Evolutionary conservation across 53 echinoderm and acorn worm species (phyloP), one percentile per base, ranked within the genome.

Genomic region (Hippasteria phrygiana): DNA sequence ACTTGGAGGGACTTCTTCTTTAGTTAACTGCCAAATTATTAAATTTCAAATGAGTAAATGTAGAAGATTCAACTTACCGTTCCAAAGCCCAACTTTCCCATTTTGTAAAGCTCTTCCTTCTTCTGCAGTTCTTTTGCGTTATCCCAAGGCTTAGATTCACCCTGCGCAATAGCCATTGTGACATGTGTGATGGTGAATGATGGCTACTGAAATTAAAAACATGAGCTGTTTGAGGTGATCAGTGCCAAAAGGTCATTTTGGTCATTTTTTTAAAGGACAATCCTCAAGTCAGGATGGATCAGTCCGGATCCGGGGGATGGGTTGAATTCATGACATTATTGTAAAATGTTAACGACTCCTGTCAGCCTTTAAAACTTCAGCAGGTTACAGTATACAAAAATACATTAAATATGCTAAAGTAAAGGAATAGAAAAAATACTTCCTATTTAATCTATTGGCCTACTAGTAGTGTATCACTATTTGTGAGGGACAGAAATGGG

Each of bases 51-150:
- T 14, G 27, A 46, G 11, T 9, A 41, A 35, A 38, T 66, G 12
- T 28, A 35, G 24, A 26, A 40, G 22, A 31, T 37, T n/a, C 5
- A 28, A 94, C 95, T 94, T 90, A 94, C 95, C 31, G 92, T 88
- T 67, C 92, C 91, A 94, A 90, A 94, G 29, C 89, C 64, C 2
- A 92, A 62, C 70, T 90, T 94, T 65, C 87, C 83, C 33, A 94
- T 83, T 17, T 89, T 69, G 71, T 91, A 94, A 9, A 94, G 88
- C 20, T 70, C 88, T 43, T 93, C 63, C 32, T 83, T 93, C 47
- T 76, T 89, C 63, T 88, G 88, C 13, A 64, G 77, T 28, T 32
- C 48, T 39, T 63, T 45, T 27, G 62, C 65, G 22, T 77, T 55
- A 5, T 29, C n/a, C n/a, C 31, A 45, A 3, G 64, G 62, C 34